These are phyloP conservation scores for Ips typographus DNA, from an alignment of 1,140 invertebrate genomes.

Conservation along the genomic window DNA sequence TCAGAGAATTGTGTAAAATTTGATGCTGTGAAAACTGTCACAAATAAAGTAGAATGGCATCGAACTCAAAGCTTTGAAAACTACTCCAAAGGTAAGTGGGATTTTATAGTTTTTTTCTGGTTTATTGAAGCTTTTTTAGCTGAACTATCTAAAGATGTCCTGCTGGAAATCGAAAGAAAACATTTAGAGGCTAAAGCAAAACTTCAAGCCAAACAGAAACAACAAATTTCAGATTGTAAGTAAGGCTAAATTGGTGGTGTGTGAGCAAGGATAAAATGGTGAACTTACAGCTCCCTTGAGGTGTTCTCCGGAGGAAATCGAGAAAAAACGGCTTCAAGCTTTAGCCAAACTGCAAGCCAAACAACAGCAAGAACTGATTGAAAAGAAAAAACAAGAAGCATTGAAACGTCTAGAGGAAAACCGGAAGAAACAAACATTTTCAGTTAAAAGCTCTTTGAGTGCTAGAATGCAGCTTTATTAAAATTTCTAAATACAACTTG, in stretches of 20 bases:
- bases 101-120: neutral
- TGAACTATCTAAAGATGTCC: slow-evolving; percentile 17
- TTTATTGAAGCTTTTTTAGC: slow-evolving; percentile 9
- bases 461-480: slow-evolving; percentile 28
- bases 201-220: slow-evolving; percentile 15
- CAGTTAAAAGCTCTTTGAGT: slow-evolving; percentile 35
- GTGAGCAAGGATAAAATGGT: no score
- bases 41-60: slow-evolving; percentile 39
- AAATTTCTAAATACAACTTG: no score
- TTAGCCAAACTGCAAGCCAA: slow-evolving; percentile 46
- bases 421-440: slow-evolving; percentile 31
- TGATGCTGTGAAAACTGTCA: neutral
- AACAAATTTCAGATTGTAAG: neutral
- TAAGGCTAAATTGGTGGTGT: no score
- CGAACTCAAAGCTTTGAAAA: slow-evolving; percentile 44
- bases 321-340: slow-evolving; percentile 47
- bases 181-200: slow-evolving; percentile 46
- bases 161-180: slow-evolving; percentile 42
- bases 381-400: slow-evolving; percentile 46
- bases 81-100: slow-evolving; percentile 22
- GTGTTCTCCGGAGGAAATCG: slow-evolving; percentile 46
- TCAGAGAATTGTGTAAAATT: slow-evolving; percentile 17
- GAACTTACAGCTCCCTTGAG: slow-evolving; percentile 13
- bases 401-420: slow-evolving; percentile 42
- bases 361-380: slow-evolving; percentile 44